Base-by-base conservation (phyloP, 2,797 vertebrate species). In the Rhodeus uyekii region DNA sequence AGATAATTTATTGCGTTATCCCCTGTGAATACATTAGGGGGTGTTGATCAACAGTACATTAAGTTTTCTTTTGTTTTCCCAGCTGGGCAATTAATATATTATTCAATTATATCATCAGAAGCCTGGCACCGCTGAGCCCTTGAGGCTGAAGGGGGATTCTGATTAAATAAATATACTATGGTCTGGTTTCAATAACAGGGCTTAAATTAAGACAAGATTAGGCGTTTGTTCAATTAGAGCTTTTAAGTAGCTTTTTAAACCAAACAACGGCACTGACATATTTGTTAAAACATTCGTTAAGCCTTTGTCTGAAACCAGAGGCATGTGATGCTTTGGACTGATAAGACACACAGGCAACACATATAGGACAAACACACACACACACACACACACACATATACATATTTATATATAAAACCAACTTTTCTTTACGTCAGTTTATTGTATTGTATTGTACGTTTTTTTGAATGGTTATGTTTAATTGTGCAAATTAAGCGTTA, bases 91-190 rank as follows among this genome's bases (percentile, higher is more conserved):
- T 58, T 27, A 75, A 75, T 27, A 53, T 24, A 58, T 58, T 58
- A 27, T 29, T 60, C 7, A 42, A 18, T 75, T 58, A 58, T 19
- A 38, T 39, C 34, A 75, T 55, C n/a, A 58, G 50, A 24, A 36
- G 32, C 14, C 12, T 58, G 32, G 72, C 22, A 38, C 50, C 72
- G 27, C 19, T 24, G 71, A 74, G 71, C 3, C 53, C 50, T 53
- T 74, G 32, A 18, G 71, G 46, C 71, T 3, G 32, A 24, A 74
- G 12, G 32, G 71, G 22, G 71, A 38, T 55, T 24, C 2, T 16
- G n/a, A 38, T 74, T 74, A 13, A 74, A 74, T 55, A 53, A 74
- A 53, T 50, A 50, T 32, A 50, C 29, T n/a, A 50, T 18, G 44
- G 42, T 44, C 4, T 44, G 42, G 42, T 44, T 42, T 42, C 39